Evolutionary conservation across 2,888 invertebrate genomes (phyloP).

Genomic region (Amblyteles armatorius): DNA sequence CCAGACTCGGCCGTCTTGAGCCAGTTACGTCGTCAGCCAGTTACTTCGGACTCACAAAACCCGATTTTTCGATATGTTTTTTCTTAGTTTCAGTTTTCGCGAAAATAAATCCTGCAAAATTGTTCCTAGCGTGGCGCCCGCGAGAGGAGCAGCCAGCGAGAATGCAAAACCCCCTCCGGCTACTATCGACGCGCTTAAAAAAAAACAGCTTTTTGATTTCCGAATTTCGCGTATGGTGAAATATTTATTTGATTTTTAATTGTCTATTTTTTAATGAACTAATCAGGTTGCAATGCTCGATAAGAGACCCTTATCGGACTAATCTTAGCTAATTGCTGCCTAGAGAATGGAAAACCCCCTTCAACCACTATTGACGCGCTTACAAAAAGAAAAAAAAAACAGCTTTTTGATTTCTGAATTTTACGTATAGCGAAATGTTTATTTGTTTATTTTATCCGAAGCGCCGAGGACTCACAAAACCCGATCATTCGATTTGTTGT

Average conservation of each 20-base stretch:
- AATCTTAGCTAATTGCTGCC: conserved; percentile 60
- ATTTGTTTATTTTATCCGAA: too few relatives aligned
- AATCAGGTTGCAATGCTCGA: background rate
- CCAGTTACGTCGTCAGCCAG: too few relatives aligned
- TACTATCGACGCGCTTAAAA: conserved; percentile 5
- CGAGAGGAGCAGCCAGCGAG: background rate
- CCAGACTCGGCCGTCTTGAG: background rate
- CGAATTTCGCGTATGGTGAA: too few relatives aligned
- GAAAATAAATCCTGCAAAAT: too few relatives aligned
- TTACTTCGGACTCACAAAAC: too few relatives aligned
- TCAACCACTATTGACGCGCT: conserved; percentile 4
- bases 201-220: background rate
- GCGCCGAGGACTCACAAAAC: background rate
- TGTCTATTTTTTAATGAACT: too few relatives aligned
- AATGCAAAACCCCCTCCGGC: conserved; percentile 12
- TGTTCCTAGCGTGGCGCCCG: too few relatives aligned
- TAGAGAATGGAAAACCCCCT: conserved; percentile 15
- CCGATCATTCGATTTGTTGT: background rate
- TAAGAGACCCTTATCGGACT: conserved; percentile 50
- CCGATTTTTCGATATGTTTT: too few relatives aligned
- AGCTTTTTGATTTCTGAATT: too few relatives aligned
- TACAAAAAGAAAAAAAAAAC: background rate
- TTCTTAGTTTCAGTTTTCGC: too few relatives aligned
- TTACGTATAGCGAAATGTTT: too few relatives aligned
- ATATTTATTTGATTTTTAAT: too few relatives aligned